These are phyloP conservation scores for Lucilia cuprina DNA, from an alignment of 1,140 invertebrate genomes.

Conservation along the genomic window DNA sequence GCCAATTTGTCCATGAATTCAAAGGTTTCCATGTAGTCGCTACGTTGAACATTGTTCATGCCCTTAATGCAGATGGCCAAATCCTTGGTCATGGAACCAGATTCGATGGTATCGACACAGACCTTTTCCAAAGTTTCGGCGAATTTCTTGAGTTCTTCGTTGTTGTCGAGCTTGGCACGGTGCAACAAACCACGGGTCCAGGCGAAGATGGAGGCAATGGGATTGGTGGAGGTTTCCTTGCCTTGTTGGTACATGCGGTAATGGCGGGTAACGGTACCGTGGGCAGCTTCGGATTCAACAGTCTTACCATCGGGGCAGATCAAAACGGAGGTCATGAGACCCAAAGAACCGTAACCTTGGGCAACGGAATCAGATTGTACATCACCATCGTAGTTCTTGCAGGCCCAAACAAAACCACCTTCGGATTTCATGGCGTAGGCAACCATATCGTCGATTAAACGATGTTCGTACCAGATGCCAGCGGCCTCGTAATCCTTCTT, in stretches of 20 bases:
- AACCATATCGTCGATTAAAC: slow-evolving; percentile 99
- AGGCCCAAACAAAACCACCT: slow-evolving; percentile 98
- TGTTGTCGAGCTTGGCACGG: slow-evolving; percentile 91
- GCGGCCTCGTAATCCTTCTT: slow-evolving; percentile 84
- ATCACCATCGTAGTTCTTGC: slow-evolving; percentile 99
- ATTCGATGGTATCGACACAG: slow-evolving; percentile 93
- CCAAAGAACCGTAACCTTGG: slow-evolving; percentile 91
- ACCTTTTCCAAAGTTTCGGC: slow-evolving; percentile 85
- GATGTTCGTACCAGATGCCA: slow-evolving; percentile 96
- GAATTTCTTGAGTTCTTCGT: slow-evolving; percentile 78
- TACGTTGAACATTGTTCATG: slow-evolving; percentile 78
- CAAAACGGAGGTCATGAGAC: slow-evolving; percentile 95
- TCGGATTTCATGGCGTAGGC: slow-evolving; percentile 98
- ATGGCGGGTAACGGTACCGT: slow-evolving; percentile 96
- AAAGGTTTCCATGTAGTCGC: slow-evolving; percentile 96
- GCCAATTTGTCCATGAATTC: slow-evolving; percentile 96
- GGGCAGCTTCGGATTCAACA: slow-evolving; percentile 96
- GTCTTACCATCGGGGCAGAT: slow-evolving; percentile 96
- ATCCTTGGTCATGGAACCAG: slow-evolving; percentile 98
- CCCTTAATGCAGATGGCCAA: slow-evolving; percentile 98
- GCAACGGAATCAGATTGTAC: slow-evolving; percentile 98
- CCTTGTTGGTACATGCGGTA: slow-evolving; percentile 93
- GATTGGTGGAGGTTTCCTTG: slow-evolving; percentile 97
- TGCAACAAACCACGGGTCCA: slow-evolving; percentile 94
- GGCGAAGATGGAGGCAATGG: slow-evolving; percentile 98